Evolutionary conservation across 1,140 invertebrate genomes (phyloP).

Genomic region (Cydia strobilella): DNA sequence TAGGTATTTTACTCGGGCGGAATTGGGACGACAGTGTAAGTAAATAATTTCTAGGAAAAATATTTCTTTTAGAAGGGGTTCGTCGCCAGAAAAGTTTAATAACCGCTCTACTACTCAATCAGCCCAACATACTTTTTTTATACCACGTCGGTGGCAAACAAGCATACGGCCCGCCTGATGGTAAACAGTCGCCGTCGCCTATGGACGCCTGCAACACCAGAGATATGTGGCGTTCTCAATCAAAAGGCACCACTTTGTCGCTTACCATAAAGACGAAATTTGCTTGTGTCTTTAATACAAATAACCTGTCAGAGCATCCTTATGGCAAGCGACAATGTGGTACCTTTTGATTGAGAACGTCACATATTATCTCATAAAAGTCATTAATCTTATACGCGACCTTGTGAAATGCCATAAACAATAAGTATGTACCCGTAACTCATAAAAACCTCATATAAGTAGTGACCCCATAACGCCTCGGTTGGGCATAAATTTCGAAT

Average conservation of each 20-base stretch:
- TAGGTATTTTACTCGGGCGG: not conserved
- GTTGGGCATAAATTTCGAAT: slow-evolving; percentile 25
- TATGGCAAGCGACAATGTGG: too few relatives aligned
- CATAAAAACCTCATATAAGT: slow-evolving; percentile 24
- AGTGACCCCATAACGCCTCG: slow-evolving; percentile 9
- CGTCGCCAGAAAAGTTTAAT: not conserved
- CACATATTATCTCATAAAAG: not conserved
- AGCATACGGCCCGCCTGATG: too few relatives aligned
- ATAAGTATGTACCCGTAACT: slow-evolving; percentile 22
- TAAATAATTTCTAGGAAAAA: not conserved
- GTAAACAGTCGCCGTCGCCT: too few relatives aligned
- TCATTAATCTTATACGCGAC: slow-evolving; percentile 12
- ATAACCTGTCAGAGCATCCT: too few relatives aligned
- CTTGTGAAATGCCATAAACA: slow-evolving; percentile 16
- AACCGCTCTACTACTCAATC: not conserved
- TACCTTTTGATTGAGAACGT: too few relatives aligned
- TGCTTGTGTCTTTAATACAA: too few relatives aligned
- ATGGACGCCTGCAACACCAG: too few relatives aligned
- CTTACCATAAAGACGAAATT: too few relatives aligned
- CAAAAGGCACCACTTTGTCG: too few relatives aligned
- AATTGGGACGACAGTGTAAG: too few relatives aligned
- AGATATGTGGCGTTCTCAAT: too few relatives aligned
- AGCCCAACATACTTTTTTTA: not conserved
- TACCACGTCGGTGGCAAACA: too few relatives aligned
- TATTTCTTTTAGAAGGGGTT: not conserved